Conservation (phyloP, 2,113 vertebrate genomes). For the Corythoichthys haematopterus region DNA sequence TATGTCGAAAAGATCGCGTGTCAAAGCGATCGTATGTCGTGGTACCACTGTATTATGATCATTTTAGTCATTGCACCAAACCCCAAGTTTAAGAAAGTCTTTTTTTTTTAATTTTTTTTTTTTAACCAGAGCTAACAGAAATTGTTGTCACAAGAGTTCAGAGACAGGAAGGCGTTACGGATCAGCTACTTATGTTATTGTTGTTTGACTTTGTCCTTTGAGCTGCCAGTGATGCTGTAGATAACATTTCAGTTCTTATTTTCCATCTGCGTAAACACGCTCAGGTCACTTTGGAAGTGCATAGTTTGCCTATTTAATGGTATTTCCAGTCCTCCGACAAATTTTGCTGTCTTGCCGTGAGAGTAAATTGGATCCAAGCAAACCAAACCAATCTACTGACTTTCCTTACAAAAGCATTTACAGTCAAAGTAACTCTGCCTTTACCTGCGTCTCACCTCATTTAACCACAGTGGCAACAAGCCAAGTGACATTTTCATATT, state of each 20-base stretch:
- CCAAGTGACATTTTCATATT: background rate
- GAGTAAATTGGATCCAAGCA: constrained; percentile 15
- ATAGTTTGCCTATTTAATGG: background rate
- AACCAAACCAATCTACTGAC: constrained; percentile 29
- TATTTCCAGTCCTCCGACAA: background rate
- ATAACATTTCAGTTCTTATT: constrained; percentile 4
- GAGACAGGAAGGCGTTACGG: constrained; percentile 9
- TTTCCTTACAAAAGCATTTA: background rate
- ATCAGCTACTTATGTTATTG: constrained; percentile 25
- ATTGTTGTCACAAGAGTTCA: background rate
- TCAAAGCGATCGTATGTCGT: too few species aligned
- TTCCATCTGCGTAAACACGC: background rate
- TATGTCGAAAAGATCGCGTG: too few species aligned
- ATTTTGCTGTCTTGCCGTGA: too few species aligned
- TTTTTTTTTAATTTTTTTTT: background rate
- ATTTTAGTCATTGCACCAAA: background rate
- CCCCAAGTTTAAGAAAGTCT: background rate
- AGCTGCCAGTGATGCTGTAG: background rate
- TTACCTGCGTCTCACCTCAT: background rate
- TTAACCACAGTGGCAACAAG: background rate
- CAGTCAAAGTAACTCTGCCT: background rate
- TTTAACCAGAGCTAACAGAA: constrained; percentile 19
- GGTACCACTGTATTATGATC: background rate
- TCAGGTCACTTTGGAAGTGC: background rate
- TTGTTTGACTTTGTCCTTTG: background rate